Evolutionary conservation across 2,113 vertebrate species (phyloP), one percentile per base, ranked within the genome.

Genomic region (Collichthys lucidus): DNA sequence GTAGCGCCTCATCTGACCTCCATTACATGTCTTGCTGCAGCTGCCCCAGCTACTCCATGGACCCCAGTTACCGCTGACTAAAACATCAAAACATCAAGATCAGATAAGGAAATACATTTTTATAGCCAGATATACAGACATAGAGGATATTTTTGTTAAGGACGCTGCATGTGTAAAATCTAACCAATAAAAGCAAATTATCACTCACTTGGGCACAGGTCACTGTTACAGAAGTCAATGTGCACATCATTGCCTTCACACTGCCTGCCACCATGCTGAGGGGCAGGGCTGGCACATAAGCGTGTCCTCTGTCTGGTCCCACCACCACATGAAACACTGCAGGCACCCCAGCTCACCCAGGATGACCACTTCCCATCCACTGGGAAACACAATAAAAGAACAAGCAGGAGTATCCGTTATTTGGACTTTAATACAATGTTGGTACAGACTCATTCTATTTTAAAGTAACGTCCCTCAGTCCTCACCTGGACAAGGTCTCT

Each of bases 41-140:
- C 88, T 92, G 47, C 97, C 97, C 98, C 98, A 99, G 22, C 91
- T 94, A 52, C 95, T 96, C 98, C 98, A 99, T 0, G 95, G 95
- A 49, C 96, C 96, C 98, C 98, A 99, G 95, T 95, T 96, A 47
- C 98, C 98, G 15, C 94, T 96, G 74, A 96, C 98, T 99, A 84
- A 79, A 3, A 84, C 50, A 12, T n/a, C 1, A 57, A 31, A 80
- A 50, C 3, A 19, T 79, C 11, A 62, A 17, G 44, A 1, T 10
- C 46, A 50, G 59, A 22, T 8, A 40, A n/a, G 44, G 17, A 35
- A 24, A 29, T 31, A 62, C 35, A 50, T 22, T 42, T 64, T 35
- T n/a, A 67, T 46, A 49, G 7, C 26, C 0, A 22, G 12, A 60
- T 9, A 29, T 4, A 49, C 4, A 52, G 31, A 69, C 15, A 20